Base-by-base conservation (phyloP, 2,113 vertebrate species). In the Calyptomena viridis region DNA sequence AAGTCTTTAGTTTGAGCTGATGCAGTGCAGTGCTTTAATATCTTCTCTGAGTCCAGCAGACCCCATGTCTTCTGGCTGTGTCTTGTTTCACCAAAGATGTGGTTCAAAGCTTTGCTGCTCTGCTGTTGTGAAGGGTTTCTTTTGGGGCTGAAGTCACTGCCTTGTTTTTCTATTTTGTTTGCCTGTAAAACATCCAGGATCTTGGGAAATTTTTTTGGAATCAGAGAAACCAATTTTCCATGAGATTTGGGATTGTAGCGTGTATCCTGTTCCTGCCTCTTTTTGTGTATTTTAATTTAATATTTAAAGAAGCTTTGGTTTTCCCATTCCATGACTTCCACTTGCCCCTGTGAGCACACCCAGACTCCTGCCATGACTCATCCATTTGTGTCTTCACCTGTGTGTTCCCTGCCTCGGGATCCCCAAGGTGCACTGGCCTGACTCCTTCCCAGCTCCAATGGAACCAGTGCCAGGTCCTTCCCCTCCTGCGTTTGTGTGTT, bases 211-310 rank as follows among this genome's bases (percentile, higher is more conserved):
- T 37, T 64, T n/a, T 75, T 69, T 60, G 35, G 18, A 4, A 35
- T 60, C 8, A 11, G 9, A 44, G 62, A 16, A 27, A 30, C 20
- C 11, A 18, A 3, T 66, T 84, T 84, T 88, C 59, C 12, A 0
- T 6, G 14, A 39, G 11, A 5, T 69, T 80, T 63, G 71, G 6
- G 4, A 37, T 52, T 0, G 0, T 5, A 9, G 16, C 1, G 0
- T 79, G 58, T 81, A n/a, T 89, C 22, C 60, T 9, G 0, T 71
- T 87, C 42, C 56, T 84, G 10, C 60, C 60, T 87, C 40, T 69
- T 68, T 46, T 33, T 16, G 6, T 83, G 6, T 60, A 30, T 66
- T 93, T 92, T 58, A 78, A 80, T 44, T 67, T 49, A 56, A 25
- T 40, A 12, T 66, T 71, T 33, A 53, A 63, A 85, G 56, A n/a